These are phyloP conservation scores for Stichodactyla mertensii DNA, from an alignment of 64 coral and sea anemone species.

Conservation along the genomic window DNA sequence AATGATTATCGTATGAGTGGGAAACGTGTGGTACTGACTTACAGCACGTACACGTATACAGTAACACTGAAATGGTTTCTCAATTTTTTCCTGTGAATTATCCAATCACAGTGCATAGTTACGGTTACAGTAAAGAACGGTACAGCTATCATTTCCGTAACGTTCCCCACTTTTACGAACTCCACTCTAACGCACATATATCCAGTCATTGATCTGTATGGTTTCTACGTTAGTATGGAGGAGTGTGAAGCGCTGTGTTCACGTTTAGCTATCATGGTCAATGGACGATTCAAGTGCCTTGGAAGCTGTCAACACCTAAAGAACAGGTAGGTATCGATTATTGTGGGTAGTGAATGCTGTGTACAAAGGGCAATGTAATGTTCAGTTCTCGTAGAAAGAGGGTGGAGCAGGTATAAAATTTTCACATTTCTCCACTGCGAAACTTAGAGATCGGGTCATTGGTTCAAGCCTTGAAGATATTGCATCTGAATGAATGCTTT, in stretches of 20 bases:
- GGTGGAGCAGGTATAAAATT: too few species aligned
- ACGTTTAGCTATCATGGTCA: slow-evolving; percentile 53
- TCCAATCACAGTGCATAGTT: too few species aligned
- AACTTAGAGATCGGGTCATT: not conserved
- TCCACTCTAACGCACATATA: not conserved
- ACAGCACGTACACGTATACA: too few species aligned
- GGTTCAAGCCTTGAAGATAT: not conserved
- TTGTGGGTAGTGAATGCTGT: too few species aligned
- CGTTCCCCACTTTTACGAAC: slow-evolving; percentile 21
- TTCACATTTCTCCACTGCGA: too few species aligned
- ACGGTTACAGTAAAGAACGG: too few species aligned
- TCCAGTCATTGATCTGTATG: not conserved
- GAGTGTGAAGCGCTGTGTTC: slow-evolving; percentile 58
- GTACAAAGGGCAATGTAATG: too few species aligned
- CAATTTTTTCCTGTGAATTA: too few species aligned
- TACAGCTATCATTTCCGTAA: not conserved
- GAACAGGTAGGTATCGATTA: slow-evolving; percentile 11
- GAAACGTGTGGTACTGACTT: too few species aligned
- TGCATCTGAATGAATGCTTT: not conserved
- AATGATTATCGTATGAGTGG: too few species aligned
- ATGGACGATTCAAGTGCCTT: slow-evolving; percentile 51
- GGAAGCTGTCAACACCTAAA: slow-evolving; percentile 48
- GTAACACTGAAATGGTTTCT: too few species aligned
- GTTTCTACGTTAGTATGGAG: slow-evolving; percentile 33
- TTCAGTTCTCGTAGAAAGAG: too few species aligned